Percentiles rank a stretch among this genome's conserved stretches.
These are phyloP conservation scores for Scarus forsteni DNA, from an alignment of 2,797 vertebrate species.

Conservation along the genomic window DNA sequence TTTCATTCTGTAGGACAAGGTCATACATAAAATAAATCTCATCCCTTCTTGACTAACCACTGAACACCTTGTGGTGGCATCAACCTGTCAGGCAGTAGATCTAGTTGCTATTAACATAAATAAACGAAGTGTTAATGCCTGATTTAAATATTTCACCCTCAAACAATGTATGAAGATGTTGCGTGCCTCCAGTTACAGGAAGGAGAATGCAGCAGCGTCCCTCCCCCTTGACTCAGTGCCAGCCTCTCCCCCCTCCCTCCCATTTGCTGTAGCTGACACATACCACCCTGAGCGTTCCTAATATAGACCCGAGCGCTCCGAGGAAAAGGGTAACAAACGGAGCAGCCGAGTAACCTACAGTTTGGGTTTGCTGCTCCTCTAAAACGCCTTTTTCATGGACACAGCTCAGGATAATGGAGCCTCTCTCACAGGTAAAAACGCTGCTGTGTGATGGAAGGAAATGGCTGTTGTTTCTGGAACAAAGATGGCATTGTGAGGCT, in stretches of 20 bases:
- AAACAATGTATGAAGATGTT: not conserved
- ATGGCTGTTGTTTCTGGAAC: not conserved
- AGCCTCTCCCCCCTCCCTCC: slow-evolving; percentile 30
- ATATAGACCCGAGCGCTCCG: slow-evolving; percentile 73
- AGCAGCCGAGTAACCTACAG: not conserved
- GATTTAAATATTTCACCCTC: not conserved
- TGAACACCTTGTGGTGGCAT: too few species aligned
- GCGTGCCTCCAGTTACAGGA: not conserved
- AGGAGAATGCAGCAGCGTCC: slow-evolving; percentile 21
- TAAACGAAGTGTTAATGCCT: too few species aligned
- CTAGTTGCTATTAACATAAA: too few species aligned
- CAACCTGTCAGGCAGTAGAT: too few species aligned
- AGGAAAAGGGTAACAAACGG: slow-evolving; percentile 48
- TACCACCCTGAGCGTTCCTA: slow-evolving; percentile 64
- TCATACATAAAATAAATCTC: too few species aligned
- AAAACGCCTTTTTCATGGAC: slow-evolving; percentile 62
- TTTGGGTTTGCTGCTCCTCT: slow-evolving; percentile 6
- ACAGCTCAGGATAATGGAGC: slow-evolving; percentile 52
- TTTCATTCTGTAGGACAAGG: too few species aligned
- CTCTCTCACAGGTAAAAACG: slow-evolving; percentile 54
- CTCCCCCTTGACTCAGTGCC: slow-evolving; percentile 38
- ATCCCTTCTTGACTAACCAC: too few species aligned
- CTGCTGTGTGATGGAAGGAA: not conserved
- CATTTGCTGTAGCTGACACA: slow-evolving; percentile 23
- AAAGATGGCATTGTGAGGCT: not conserved